Evolutionary conservation across 2,888 invertebrate genomes (phyloP).

Genomic region (Idaea aversata): DNA sequence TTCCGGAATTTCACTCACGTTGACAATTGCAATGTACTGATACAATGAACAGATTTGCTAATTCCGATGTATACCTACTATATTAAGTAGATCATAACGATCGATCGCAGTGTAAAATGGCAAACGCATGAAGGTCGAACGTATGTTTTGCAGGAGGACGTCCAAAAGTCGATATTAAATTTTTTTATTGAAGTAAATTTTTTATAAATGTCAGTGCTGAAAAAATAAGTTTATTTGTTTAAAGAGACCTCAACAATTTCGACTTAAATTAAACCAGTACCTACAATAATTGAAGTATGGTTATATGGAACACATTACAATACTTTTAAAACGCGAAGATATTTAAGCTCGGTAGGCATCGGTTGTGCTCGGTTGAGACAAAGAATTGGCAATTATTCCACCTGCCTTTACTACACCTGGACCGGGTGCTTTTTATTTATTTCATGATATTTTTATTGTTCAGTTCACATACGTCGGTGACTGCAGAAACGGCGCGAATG

Average conservation of each 20-base stretch:
- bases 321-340: conserved; percentile 35
- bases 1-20: conserved; percentile 74
- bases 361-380: conserved; percentile 67
- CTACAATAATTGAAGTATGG: background rate
- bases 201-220: too few species aligned
- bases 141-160: too few species aligned
- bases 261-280: background rate
- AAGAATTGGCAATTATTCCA: conserved; percentile 80
- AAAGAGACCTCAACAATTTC: background rate
- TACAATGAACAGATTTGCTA: conserved; percentile 53
- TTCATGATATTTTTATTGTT: conserved; percentile 79
- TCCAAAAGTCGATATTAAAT: too few species aligned
- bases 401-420: conserved; percentile 76
- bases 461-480: conserved; percentile 63
- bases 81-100: background rate
- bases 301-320: background rate
- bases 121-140: background rate
- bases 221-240: too few species aligned
- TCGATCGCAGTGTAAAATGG: background rate
- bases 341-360: conserved; percentile 63
- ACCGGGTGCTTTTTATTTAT: conserved; percentile 77
- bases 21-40: conserved; percentile 58
- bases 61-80: conserved; percentile 26
- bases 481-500: conserved; percentile 50
- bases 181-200: too few species aligned